Conservation (phyloP, 2,888 invertebrate species). For the Nomada ferruginata region DNA sequence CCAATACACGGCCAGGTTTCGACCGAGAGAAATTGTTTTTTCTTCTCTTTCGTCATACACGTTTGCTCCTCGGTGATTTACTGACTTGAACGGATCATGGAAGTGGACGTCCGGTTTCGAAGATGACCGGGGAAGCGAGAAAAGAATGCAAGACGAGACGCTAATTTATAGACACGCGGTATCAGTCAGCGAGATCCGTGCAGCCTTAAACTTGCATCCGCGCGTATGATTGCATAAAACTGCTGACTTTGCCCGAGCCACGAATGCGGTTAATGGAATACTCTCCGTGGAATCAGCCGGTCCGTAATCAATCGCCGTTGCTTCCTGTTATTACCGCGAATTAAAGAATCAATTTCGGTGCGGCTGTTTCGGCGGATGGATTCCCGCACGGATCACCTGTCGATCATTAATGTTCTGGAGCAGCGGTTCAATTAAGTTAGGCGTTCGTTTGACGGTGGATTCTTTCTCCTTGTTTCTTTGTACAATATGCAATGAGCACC, state of each 20-base stretch:
- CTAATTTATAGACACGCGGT: slow-evolving; percentile 45
- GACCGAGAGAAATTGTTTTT: neutral
- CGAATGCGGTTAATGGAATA: slow-evolving; percentile 38
- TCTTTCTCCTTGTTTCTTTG: neutral
- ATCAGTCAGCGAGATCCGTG: slow-evolving; percentile 36
- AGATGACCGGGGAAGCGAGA: slow-evolving; percentile 13
- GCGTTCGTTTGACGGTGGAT: neutral
- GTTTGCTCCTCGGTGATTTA: slow-evolving; percentile 18
- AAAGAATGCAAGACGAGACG: slow-evolving; percentile 22
- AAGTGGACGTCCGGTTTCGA: neutral
- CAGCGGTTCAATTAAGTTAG: neutral
- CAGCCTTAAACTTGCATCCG: slow-evolving; percentile 58
- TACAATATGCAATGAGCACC: neutral
- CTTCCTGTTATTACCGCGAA: slow-evolving; percentile 32
- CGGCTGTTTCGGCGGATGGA: neutral
- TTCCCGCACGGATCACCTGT: neutral
- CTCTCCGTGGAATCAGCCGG: neutral
- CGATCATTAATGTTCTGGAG: slow-evolving; percentile 2
- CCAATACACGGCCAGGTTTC: neutral
- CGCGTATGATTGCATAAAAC: slow-evolving; percentile 51
- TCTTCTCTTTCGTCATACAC: too few relatives aligned
- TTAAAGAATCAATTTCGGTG: slow-evolving; percentile 17
- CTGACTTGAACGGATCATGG: neutral
- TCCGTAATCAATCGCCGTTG: slow-evolving; percentile 3
- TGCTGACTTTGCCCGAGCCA: slow-evolving; percentile 15